Conservation (phyloP, 2,113 vertebrate genomes). For the Rattus norvegicus region DNA sequence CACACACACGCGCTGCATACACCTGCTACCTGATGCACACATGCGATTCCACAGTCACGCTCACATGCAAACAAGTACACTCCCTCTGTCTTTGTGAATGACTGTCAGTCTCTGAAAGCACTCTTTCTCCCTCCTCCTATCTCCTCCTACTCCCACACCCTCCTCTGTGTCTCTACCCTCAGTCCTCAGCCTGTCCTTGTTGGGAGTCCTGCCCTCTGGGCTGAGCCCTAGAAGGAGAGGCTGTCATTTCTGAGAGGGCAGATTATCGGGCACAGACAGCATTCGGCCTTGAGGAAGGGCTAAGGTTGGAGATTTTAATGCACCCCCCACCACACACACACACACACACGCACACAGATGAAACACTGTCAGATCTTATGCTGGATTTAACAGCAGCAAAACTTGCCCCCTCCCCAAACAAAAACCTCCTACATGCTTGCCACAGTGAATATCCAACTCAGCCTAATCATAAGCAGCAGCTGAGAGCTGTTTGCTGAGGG, state of each 20-base stretch:
- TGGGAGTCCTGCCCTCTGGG: conserved; percentile 46
- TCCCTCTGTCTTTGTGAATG: conserved; percentile 27
- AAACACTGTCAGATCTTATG: conserved; percentile 20
- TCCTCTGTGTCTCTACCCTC: neutral
- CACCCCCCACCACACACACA: neutral
- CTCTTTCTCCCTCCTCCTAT: neutral
- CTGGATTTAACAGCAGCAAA: conserved; percentile 40
- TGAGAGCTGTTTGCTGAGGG: conserved; percentile 9
- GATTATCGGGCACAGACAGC: conserved; percentile 36
- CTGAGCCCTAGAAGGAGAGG: conserved; percentile 54
- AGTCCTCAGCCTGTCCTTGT: conserved; percentile 54
- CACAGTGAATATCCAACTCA: neutral
- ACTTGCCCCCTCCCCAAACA: neutral
- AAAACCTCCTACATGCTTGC: conserved; percentile 41
- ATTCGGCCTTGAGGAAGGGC: neutral
- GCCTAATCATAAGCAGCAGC: conserved; percentile 30
- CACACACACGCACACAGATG: neutral
- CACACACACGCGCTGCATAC: neutral
- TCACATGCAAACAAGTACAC: neutral
- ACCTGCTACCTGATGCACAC: conserved; percentile 45
- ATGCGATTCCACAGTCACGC: neutral
- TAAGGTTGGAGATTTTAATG: neutral
- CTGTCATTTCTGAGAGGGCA: conserved; percentile 62
- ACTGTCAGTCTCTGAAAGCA: conserved; percentile 29
- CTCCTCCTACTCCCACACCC: conserved; percentile 11